Percentiles rank a stretch among this genome's conserved stretches.
Evolutionary conservation across 2,888 invertebrate species (phyloP).

Genomic region (Oxystoma pomonae): DNA sequence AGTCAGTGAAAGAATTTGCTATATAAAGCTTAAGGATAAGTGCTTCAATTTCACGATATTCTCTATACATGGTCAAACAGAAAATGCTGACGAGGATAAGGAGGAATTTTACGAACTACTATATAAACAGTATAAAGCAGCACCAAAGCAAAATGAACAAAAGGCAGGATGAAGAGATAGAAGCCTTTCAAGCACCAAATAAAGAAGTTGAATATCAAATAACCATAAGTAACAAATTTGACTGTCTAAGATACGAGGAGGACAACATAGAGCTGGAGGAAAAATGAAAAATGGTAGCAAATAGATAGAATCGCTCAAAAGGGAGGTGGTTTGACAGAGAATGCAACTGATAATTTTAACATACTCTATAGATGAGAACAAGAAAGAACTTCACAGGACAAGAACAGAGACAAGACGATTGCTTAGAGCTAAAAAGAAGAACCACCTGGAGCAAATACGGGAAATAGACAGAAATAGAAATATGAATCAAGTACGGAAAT

Average conservation of each 20-base stretch:
- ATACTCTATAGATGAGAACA: background rate
- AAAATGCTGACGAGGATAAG: too few species aligned
- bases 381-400: background rate
- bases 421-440: too few species aligned
- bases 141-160: background rate
- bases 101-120: background rate
- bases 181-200: constrained; percentile 1
- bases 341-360: background rate
- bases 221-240: constrained; percentile 1
- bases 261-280: too few species aligned
- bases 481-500: background rate
- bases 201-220: background rate
- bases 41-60: too few species aligned
- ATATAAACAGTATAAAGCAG: background rate
- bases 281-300: background rate
- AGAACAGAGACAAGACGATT: too few species aligned
- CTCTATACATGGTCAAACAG: too few species aligned
- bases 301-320: background rate
- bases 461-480: too few species aligned
- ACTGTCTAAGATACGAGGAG: background rate
- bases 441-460: too few species aligned
- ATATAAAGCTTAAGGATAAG: too few species aligned
- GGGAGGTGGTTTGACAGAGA: background rate
- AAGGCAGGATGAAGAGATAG: background rate
- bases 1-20: background rate